These are phyloP conservation scores for Caranx melampygus DNA, from an alignment of 2,113 vertebrate genomes.

Conservation along the genomic window DNA sequence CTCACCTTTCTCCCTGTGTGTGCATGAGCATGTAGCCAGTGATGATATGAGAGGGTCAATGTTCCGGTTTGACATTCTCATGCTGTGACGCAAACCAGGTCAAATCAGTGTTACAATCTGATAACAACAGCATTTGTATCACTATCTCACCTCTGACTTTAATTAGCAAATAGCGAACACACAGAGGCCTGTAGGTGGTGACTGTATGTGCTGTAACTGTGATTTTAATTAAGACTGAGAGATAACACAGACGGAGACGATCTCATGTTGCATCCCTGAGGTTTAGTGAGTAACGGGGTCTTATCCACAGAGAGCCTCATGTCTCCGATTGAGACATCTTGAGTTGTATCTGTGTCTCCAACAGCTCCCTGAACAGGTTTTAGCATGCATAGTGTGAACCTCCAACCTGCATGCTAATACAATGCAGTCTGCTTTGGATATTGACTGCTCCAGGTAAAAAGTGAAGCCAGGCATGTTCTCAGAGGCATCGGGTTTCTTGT, in stretches of 20 bases:
- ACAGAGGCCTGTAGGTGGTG: conserved; percentile 9
- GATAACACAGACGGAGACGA: conserved; percentile 31
- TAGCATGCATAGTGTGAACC: conserved; percentile 26
- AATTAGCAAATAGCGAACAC: conserved; percentile 30
- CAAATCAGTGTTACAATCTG: conserved; percentile 44
- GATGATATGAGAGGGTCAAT: conserved; percentile 3
- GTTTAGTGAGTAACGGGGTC: conserved; percentile 45
- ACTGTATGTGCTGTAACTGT: conserved; percentile 20
- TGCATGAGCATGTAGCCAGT: background rate
- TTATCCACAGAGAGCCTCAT: conserved; percentile 47
- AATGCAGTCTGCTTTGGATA: conserved; percentile 7
- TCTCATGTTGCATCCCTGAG: conserved; percentile 53
- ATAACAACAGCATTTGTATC: conserved; percentile 54
- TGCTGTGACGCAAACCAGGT: conserved; percentile 48
- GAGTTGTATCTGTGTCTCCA: conserved; percentile 31
- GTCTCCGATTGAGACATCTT: conserved; percentile 54
- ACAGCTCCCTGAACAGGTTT: conserved; percentile 45
- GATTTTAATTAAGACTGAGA: conserved; percentile 59
- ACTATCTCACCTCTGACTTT: conserved; percentile 59
- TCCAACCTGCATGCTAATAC: background rate
- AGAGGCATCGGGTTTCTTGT: background rate
- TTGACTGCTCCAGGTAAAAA: background rate
- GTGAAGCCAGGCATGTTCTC: background rate
- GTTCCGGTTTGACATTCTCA: conserved; percentile 57
- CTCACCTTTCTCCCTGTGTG: background rate